Base-by-base conservation (phyloP, 2,888 invertebrate species). In the Hoplodrina ambigua region DNA sequence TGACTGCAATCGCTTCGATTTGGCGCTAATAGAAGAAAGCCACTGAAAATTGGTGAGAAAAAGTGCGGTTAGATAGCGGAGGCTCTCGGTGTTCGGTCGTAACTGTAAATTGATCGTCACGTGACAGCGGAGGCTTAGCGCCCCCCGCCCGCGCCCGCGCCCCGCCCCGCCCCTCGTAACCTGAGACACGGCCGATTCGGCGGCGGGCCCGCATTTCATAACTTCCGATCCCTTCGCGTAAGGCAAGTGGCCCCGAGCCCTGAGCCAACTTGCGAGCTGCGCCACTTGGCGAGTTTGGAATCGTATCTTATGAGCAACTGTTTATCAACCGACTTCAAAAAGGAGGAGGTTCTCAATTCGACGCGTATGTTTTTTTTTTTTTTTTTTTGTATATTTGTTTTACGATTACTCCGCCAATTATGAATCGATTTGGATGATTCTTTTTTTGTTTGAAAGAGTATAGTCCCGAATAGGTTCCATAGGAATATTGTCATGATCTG, bases 101-200 rank as follows among this genome's bases (percentile, higher is more conserved):
- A 90, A 92, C 89, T 91, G 87, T 82, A 86, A 91, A 91, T 89
- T 88, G 90, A 91, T 91, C 88, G 88, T 87, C 87, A 86, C 86
- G 88, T 87, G 90, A 87, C 89, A 87, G 82, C 76, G 83, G 83
- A 66, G 84, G 87, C 86, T 88, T 84, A 86, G 71, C 79, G 60
- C 83, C 80, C 80, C 56, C 70, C 61, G n/a, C 75, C 49, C 60
- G 11, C 46, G 7, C 69, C 54, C 63, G 13, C 57, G 41, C 49
- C 49, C 61, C 64, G 62, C 76, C 68, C 72, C 71, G 33, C 60
- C 67, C 57, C 77, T 85, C 85, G 83, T 88, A 86, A 88, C 84
- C 82, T 82, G 80, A 86, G 87, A 87, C 87, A 88, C 81, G 82
- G 85, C 77, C 80, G 86, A 85, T 84, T 80, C 75, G 55, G 72